Percentiles rank a stretch among this genome's conserved stretches.
Conservation (phyloP, 2,888 invertebrate genomes). For the Zele albiditarsus region DNA sequence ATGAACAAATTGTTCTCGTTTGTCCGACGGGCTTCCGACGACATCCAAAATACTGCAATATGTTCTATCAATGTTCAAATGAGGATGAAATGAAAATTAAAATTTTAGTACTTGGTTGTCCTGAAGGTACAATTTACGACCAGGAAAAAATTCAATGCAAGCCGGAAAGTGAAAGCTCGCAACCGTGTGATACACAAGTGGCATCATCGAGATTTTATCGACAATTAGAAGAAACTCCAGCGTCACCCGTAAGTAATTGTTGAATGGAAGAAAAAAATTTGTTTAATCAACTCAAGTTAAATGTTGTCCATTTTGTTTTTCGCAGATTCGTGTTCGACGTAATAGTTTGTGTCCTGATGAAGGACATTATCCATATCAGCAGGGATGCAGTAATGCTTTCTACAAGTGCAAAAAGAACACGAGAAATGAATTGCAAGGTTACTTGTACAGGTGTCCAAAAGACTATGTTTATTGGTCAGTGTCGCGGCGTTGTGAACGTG, state of each 20-base stretch:
- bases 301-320: constrained; percentile 46
- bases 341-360: constrained; percentile 78
- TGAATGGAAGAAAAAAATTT: background rate
- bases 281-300: background rate
- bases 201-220: constrained; percentile 76
- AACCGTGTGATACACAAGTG: constrained; percentile 77
- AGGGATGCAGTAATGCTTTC: constrained; percentile 82
- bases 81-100: constrained; percentile 81
- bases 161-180: constrained; percentile 76
- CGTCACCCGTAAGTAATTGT: constrained; percentile 77
- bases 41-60: constrained; percentile 87
- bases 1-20: constrained; percentile 82
- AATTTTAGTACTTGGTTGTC: constrained; percentile 84
- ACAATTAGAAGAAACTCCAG: constrained; percentile 73
- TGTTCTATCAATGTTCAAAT: constrained; percentile 88
- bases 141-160: constrained; percentile 83
- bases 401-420: constrained; percentile 79
- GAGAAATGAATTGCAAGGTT: constrained; percentile 77
- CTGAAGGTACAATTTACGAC: constrained; percentile 84
- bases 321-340: constrained; percentile 79
- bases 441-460: constrained; percentile 84
- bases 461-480: constrained; percentile 85
- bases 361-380: constrained; percentile 82
- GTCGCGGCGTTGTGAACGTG: constrained; percentile 84
- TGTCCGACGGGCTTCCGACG: constrained; percentile 87